These are phyloP conservation scores for Patella ulyssiponensis DNA, from an alignment of 2,888 invertebrate species.

Conservation along the genomic window DNA sequence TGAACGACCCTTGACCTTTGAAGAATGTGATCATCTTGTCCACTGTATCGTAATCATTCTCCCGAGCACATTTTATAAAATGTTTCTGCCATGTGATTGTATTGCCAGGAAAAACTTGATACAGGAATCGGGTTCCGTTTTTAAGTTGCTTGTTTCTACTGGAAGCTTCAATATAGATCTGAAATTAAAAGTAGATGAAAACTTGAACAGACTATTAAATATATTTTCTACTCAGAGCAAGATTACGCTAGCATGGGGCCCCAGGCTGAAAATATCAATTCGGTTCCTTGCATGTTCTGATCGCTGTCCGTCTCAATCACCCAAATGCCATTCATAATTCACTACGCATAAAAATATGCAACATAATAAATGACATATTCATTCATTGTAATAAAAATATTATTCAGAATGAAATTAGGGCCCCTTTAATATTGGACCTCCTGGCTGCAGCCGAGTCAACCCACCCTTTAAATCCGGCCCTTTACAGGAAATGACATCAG, in stretches of 20 bases:
- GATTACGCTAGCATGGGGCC: too few relatives aligned
- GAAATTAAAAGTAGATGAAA: constrained; percentile 28
- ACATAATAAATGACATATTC: too few relatives aligned
- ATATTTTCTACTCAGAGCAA: too few relatives aligned
- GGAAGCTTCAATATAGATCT: constrained; percentile 68
- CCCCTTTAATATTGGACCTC: too few relatives aligned
- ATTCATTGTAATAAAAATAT: not conserved
- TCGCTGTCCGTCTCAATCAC: too few relatives aligned
- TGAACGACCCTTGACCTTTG: constrained; percentile 61
- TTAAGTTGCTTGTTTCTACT: constrained; percentile 67
- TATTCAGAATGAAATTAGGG: too few relatives aligned
- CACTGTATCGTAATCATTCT: constrained; percentile 66
- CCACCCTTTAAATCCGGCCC: too few relatives aligned
- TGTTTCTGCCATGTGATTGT: constrained; percentile 64
- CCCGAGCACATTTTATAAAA: constrained; percentile 63
- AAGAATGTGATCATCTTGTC: constrained; percentile 69
- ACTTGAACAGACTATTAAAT: not conserved
- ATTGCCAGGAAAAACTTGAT: constrained; percentile 71
- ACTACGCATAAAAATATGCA: not conserved
- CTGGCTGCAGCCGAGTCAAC: too few relatives aligned
- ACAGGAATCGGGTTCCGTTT: constrained; percentile 64
- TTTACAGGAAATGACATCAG: too few relatives aligned
- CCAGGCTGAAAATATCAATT: too few relatives aligned
- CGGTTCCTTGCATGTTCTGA: too few relatives aligned
- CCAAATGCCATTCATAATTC: not conserved